These are phyloP conservation scores for Anthonomus grandis DNA, from an alignment of 1,140 invertebrate genomes.

Conservation along the genomic window DNA sequence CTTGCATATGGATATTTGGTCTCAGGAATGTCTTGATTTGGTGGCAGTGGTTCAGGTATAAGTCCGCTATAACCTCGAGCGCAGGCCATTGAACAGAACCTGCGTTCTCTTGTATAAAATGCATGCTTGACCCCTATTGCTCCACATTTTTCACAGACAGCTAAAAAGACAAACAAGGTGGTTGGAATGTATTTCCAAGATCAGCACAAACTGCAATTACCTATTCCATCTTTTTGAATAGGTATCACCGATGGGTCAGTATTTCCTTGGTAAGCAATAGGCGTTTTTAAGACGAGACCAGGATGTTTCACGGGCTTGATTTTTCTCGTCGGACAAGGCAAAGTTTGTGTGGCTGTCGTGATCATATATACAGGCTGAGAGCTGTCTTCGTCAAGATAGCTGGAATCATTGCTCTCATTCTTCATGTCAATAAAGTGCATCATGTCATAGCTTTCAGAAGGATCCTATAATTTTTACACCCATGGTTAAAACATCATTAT, in stretches of 20 bases:
- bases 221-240: conserved; percentile 79
- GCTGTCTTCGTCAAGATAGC: conserved; percentile 45
- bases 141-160: conserved; percentile 85
- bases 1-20: conserved; percentile 42
- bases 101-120: conserved; percentile 81
- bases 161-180: conserved; percentile 53
- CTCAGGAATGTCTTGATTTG: conserved; percentile 47
- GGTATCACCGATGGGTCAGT: conserved; percentile 75
- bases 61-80: conserved; percentile 56
- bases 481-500: background rate
- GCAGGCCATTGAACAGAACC: conserved; percentile 75
- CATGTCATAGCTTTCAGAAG: conserved; percentile 46
- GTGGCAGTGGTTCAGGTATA: conserved; percentile 40
- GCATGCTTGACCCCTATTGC: conserved; percentile 86
- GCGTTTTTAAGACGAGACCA: conserved; percentile 70
- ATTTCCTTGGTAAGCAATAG: conserved; percentile 75
- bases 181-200: conserved; percentile 2
- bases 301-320: conserved; percentile 75
- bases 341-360: conserved; percentile 56
- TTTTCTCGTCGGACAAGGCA: conserved; percentile 58
- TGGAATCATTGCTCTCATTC: conserved; percentile 47
- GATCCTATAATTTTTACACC: no score
- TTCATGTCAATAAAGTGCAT: conserved; percentile 45
- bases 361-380: conserved; percentile 52
- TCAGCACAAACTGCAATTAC: conserved; percentile 58